Base-by-base conservation (phyloP, 2,888 invertebrate genomes). In the Temnothorax ravouxi region DNA sequence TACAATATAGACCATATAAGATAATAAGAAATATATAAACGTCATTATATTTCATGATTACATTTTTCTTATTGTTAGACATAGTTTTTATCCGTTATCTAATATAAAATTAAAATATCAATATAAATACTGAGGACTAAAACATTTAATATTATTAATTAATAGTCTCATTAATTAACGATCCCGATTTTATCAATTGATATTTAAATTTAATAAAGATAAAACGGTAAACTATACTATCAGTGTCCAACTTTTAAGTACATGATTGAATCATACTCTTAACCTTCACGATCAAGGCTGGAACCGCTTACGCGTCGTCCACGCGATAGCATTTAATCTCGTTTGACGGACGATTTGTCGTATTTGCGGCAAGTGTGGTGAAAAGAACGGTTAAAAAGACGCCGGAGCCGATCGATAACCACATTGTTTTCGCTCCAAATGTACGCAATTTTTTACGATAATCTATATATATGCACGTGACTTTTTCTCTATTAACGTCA, bases 281-380 rank as follows among this genome's bases (percentile, higher is more conserved):
- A 61, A 50, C 61, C 67, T 83, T 72, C 21, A 52, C 52, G 67
- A 29, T 75, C 75, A 44, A 71, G 29, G 34, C 41, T 50, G 41
- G 0, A 54, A 29, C 21, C 71, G 72, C 54, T 77, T 84, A 75
- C 66, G 84, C 25, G 80, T 66, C 77, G 86, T 54, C 47, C 62
- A 52, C 74, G 59, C 81, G 66, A 67, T 54, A 62, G 56, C 56
- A 61, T 75, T 84, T 84, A 84, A 74, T 87, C 81, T 76, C 41
- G 74, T 86, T 87, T 84, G 66, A 83, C 84, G 50, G 61, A 56
- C 85, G 86, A 87, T 87, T 87, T 86, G 83, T 47, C 76, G 84
- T 79, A 54, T 62, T 81, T 84, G 61, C 83, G 38, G 59, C 50
- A 38, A 72, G 47, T 56, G n/a, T 62, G 56, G 34, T 54, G 75